Evolutionary conservation across 2,797 vertebrate genomes (phyloP), one percentile per base, ranked within the genome.

Genomic region (Coendou prehensilis): DNA sequence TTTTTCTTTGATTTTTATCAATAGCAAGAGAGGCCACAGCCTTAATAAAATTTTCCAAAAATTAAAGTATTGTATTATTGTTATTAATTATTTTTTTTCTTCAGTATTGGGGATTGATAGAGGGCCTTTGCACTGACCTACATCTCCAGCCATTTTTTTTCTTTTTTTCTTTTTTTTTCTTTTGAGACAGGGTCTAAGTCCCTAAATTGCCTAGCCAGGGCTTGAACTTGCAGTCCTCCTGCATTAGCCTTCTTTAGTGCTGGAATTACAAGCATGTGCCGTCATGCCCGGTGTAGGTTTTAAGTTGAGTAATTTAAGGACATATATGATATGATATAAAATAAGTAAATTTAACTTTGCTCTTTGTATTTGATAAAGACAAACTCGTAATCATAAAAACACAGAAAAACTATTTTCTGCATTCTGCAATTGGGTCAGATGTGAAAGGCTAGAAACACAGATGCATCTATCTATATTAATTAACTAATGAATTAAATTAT

Each of bases 331-430:
- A 6, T 64, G 45, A 88, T 91, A 37, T 69, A 84, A 89, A 86
- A 47, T 71, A 63, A 78, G 9, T 80, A 87, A 64, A 81, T 95
- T 90, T 84, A 61, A 82, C 80, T 71, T 95, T 94, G 80, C 89
- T 97, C 95, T 50, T 82, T 89, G n/a, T 47, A 15, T 52, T 91
- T 97, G 82, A 88, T 87, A 84, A 92, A 92, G 83, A 86, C 61
- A 84, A 91, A 67, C 80, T 86, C 89, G 23, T 87, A 96, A 84
- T 93, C 73, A 92, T 87, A 97, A 97, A 98, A 96, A 57, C 87
- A 87, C 0, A 30, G 14, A 82, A 88, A 85, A 82, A 71, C 5
- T 84, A 75, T 96, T 96, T 82, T 67, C 6, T 61, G 93, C 13
- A 37, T 10, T 67, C 52, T 94, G 9, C 20, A 93, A 1, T 82